Percentiles rank a stretch among this genome's conserved stretches.
Evolutionary conservation across 1,140 invertebrate species (phyloP).

Genomic region (Leptestheria dahalacensis): DNA sequence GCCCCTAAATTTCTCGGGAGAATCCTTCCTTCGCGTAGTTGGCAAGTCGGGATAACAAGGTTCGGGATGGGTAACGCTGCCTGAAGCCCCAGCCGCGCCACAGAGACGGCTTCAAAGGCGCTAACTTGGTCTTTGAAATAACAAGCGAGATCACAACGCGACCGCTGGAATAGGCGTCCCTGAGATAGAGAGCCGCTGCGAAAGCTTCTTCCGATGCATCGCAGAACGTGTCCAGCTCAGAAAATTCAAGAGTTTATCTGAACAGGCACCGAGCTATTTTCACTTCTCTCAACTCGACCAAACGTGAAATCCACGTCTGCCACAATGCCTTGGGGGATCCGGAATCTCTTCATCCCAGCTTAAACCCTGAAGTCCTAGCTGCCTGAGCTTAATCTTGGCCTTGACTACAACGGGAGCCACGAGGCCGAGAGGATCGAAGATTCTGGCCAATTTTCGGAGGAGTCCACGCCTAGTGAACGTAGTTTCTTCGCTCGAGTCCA

Average conservation of each 20-base stretch:
- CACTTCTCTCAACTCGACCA: neutral
- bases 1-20: neutral
- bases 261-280: slow-evolving; percentile 17
- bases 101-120: slow-evolving; percentile 29
- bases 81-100: slow-evolving; percentile 33
- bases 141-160: slow-evolving; percentile 17
- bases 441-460: neutral
- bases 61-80: slow-evolving; percentile 28
- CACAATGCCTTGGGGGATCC: slow-evolving; percentile 16
- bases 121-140: slow-evolving; percentile 27
- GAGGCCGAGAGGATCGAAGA: neutral
- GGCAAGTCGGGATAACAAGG: neutral
- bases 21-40: neutral
- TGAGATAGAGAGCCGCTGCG: slow-evolving; percentile 21
- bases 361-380: slow-evolving; percentile 9
- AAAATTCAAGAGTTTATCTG: neutral
- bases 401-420: neutral
- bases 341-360: slow-evolving; percentile 13
- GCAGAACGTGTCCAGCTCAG: slow-evolving; percentile 22
- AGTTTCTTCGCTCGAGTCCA: neutral
- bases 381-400: slow-evolving; percentile 8
- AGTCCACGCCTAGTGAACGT: neutral
- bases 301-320: slow-evolving; percentile 14
- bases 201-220: slow-evolving; percentile 24
- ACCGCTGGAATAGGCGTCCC: neutral